Percentiles rank a stretch among this genome's conserved stretches.
Evolutionary conservation across 1,140 invertebrate genomes (phyloP).

Genomic region (Microplitis mediator): DNA sequence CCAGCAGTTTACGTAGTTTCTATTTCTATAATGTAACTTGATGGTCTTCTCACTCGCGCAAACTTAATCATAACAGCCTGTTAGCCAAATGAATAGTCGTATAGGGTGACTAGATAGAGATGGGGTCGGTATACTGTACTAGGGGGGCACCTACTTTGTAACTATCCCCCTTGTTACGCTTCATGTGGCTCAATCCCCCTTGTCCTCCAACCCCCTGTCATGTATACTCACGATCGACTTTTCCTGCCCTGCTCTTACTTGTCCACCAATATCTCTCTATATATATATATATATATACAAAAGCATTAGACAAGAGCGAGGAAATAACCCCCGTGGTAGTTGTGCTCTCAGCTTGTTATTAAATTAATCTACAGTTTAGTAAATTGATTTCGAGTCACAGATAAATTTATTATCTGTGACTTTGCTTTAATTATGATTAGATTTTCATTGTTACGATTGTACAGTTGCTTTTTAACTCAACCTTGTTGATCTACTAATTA

Average conservation of each 20-base stretch:
- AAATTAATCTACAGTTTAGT: slow-evolving; percentile 60
- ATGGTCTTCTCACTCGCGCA: slow-evolving; percentile 33
- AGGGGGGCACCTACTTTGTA: slow-evolving; percentile 42
- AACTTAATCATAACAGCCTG: slow-evolving; percentile 59
- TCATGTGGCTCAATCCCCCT: slow-evolving; percentile 24
- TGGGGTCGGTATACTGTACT: slow-evolving; percentile 32
- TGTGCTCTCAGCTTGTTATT: slow-evolving; percentile 44
- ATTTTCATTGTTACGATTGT: background rate
- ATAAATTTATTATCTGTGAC: slow-evolving; percentile 36
- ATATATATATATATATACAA: background rate
- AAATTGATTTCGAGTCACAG: slow-evolving; percentile 51
- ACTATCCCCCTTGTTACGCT: slow-evolving; percentile 50
- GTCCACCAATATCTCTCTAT: no score
- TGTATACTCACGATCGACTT: slow-evolving; percentile 33
- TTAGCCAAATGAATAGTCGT: slow-evolving; percentile 52
- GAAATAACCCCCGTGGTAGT: no score
- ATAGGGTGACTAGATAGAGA: slow-evolving; percentile 41
- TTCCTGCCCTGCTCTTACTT: slow-evolving; percentile 24
- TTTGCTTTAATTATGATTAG: slow-evolving; percentile 14
- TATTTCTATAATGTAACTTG: no score
- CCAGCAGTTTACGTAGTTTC: background rate
- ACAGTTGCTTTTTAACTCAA: background rate
- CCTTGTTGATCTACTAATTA: no score
- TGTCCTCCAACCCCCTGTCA: background rate
- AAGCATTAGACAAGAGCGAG: background rate